Evolutionary conservation across 1,140 invertebrate species (phyloP).

Genomic region (Melanaphis sacchari): DNA sequence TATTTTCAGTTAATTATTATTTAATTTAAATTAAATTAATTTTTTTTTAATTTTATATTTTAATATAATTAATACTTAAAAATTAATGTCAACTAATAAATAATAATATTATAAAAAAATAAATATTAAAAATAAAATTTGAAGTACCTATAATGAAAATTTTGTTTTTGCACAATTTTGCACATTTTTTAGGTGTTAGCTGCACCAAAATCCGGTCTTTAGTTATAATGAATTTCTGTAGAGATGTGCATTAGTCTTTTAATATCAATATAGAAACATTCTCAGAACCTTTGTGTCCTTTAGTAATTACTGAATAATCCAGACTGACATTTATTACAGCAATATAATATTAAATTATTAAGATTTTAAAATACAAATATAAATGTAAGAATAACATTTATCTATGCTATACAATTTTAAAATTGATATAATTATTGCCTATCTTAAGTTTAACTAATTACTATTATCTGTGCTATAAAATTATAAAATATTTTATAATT

Average conservation of each 20-base stretch:
- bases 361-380: neutral
- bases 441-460: neutral
- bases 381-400: neutral
- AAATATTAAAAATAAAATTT: too few relatives aligned
- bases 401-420: neutral
- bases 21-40: too few relatives aligned
- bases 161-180: too few relatives aligned
- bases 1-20: too few relatives aligned
- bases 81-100: too few relatives aligned
- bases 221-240: too few relatives aligned
- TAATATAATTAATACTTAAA: too few relatives aligned
- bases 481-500: slow-evolving; percentile 5
- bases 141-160: too few relatives aligned
- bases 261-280: neutral
- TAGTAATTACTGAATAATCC: neutral
- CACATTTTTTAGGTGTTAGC: too few relatives aligned
- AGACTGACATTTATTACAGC: neutral
- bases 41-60: too few relatives aligned
- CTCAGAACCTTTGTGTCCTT: neutral
- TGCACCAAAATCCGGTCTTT: too few relatives aligned
- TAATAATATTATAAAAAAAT: too few relatives aligned
- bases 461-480: neutral
- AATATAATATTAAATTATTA: neutral
- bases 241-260: neutral
- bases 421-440: neutral